Conservation (phyloP, 2,113 vertebrate species). For the Syngnathus floridae region DNA sequence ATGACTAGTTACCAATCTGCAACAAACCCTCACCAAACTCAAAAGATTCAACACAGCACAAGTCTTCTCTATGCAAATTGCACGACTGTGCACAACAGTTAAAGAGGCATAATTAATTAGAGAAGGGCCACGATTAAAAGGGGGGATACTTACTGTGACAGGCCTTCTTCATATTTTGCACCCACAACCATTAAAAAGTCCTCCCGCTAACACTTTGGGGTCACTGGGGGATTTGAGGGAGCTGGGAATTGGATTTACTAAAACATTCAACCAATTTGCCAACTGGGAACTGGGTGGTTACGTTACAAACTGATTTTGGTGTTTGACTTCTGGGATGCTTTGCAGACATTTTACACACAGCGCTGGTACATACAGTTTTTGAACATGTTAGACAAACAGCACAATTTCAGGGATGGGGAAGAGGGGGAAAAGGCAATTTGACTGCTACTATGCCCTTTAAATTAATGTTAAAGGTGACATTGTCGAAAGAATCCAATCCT, state of each 20-base stretch:
- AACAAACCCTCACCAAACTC: not conserved
- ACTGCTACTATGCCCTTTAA: not conserved
- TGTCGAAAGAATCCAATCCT: not conserved
- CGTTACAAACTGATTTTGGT: slow-evolving; percentile 47
- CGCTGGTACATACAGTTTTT: slow-evolving; percentile 50
- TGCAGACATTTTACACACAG: slow-evolving; percentile 67
- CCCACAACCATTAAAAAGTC: slow-evolving; percentile 40
- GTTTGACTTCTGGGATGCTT: slow-evolving; percentile 73
- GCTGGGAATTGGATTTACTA: slow-evolving; percentile 26
- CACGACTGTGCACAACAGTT: slow-evolving; percentile 38
- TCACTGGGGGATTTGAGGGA: slow-evolving; percentile 27
- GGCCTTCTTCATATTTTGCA: slow-evolving; percentile 62
- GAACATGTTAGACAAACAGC: slow-evolving; percentile 20
- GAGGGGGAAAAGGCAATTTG: not conserved
- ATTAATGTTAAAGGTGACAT: not conserved
- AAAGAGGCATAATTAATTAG: slow-evolving; percentile 28
- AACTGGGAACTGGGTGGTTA: slow-evolving; percentile 40
- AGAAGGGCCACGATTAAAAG: slow-evolving; percentile 59
- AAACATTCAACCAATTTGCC: slow-evolving; percentile 32
- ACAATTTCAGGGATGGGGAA: not conserved
- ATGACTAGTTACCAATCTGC: not conserved
- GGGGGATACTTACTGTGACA: slow-evolving; percentile 69
- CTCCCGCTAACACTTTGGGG: slow-evolving; percentile 26
- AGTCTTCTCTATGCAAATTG: not conserved
- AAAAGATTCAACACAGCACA: slow-evolving; percentile 18